Percentiles rank a stretch among this genome's conserved stretches.
These are phyloP conservation scores for Uropsilus gracilis DNA, from an alignment of 2,113 vertebrate species.

Conservation along the genomic window DNA sequence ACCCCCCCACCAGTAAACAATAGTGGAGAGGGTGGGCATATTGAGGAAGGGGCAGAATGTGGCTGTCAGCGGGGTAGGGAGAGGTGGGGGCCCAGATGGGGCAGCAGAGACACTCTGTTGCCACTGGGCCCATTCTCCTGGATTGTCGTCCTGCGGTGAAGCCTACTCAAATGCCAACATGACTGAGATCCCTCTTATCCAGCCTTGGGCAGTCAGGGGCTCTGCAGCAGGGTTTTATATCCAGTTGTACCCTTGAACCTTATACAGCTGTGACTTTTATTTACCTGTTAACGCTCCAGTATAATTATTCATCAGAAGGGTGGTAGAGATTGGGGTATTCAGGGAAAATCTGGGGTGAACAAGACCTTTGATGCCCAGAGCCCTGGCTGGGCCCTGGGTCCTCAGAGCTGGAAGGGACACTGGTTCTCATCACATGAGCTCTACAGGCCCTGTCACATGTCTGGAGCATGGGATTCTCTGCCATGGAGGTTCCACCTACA, in stretches of 20 bases:
- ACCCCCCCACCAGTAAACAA: conserved; percentile 51
- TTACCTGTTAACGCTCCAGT: background rate
- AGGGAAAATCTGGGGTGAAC: background rate
- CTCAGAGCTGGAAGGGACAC: background rate
- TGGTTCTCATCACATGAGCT: background rate
- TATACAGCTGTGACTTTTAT: background rate
- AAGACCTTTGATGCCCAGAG: background rate
- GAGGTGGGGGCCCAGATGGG: background rate
- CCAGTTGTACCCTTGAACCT: background rate
- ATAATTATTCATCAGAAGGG: background rate
- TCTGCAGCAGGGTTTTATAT: background rate
- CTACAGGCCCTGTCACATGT: background rate
- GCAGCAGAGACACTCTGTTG: too few species aligned
- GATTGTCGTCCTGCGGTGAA: too few species aligned
- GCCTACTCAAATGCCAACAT: accelerated
- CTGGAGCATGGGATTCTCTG: background rate
- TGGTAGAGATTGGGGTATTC: background rate
- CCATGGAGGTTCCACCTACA: background rate
- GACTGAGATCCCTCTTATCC: background rate
- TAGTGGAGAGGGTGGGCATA: background rate
- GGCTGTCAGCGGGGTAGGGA: background rate
- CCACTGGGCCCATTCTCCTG: too few species aligned
- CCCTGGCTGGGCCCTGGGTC: background rate
- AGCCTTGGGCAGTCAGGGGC: background rate
- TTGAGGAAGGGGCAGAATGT: background rate